Conservation (phyloP, 2,113 vertebrate species). For the Taxidea taxus region DNA sequence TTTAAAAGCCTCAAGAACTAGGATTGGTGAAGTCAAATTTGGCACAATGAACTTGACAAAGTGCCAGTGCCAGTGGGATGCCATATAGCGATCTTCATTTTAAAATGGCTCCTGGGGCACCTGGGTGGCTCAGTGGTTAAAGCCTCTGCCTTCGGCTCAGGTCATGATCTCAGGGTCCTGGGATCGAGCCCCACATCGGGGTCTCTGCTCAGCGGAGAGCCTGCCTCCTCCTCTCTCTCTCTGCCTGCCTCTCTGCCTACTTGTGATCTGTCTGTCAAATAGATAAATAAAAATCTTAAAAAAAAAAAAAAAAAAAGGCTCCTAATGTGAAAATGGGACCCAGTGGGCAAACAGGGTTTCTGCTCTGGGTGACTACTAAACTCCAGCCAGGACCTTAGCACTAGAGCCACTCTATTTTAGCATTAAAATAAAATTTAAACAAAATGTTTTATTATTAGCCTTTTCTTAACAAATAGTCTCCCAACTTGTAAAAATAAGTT, state of each 20-base stretch:
- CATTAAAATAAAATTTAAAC: background rate
- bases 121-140: too few relatives aligned
- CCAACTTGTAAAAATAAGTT: background rate
- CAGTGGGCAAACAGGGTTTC: background rate
- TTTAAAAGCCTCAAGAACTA: background rate
- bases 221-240: too few relatives aligned
- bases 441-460: background rate
- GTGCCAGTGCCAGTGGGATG: background rate
- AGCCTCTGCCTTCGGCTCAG: too few relatives aligned
- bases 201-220: too few relatives aligned
- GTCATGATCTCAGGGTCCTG: too few relatives aligned
- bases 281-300: too few relatives aligned
- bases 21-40: background rate
- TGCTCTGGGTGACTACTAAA: background rate
- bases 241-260: too few relatives aligned
- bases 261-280: too few relatives aligned
- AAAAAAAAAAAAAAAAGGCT: too few relatives aligned
- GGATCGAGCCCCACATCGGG: too few relatives aligned
- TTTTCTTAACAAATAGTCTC: conserved; percentile 8
- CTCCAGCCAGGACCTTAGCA: background rate
- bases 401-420: background rate
- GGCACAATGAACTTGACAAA: background rate
- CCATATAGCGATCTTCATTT: background rate
- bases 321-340: background rate
- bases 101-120: background rate